A percentile compares a stretch with the other conserved stretches of the same genome.
Conservation (phyloP, 2,797 vertebrate genomes). For the Etheostoma perlongum region DNA sequence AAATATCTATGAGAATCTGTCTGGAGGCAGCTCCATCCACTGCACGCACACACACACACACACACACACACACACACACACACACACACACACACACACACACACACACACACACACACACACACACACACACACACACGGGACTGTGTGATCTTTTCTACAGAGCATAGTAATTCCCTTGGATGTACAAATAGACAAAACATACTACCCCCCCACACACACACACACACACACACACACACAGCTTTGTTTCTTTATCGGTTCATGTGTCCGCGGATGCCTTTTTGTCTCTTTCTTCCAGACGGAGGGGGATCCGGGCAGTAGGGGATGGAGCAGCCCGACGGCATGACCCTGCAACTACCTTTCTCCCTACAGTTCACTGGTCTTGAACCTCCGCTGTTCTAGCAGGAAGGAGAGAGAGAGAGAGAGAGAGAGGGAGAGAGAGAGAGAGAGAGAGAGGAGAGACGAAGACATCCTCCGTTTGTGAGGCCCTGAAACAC, state of each 20-base stretch:
- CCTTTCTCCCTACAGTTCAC: slow-evolving; percentile 20
- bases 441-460: too few relatives aligned
- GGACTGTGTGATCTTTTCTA: slow-evolving; percentile 25
- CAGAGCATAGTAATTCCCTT: slow-evolving; percentile 20
- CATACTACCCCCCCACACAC: slow-evolving; percentile 28
- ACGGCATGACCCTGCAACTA: slow-evolving; percentile 23
- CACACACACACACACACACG: slow-evolving; percentile 11
- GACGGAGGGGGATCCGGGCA: slow-evolving; percentile 46
- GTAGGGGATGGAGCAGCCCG: slow-evolving; percentile 65
- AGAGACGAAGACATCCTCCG: not conserved
- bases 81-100: slow-evolving; percentile 2
- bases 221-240: slow-evolving; percentile 22
- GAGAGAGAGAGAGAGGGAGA: too few relatives aligned
- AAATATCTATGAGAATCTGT: slow-evolving; percentile 15
- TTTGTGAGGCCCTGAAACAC: slow-evolving; percentile 11
- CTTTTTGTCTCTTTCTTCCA: slow-evolving; percentile 48
- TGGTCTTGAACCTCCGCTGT: slow-evolving; percentile 29
- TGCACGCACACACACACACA: slow-evolving; percentile 3
- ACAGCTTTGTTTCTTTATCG: slow-evolving; percentile 32
- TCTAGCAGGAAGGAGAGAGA: slow-evolving; percentile 8
- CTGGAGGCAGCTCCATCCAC: slow-evolving; percentile 20
- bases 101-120: slow-evolving; percentile 8
- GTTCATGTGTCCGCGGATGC: not conserved
- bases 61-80: slow-evolving; percentile 20
- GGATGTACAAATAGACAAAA: slow-evolving; percentile 54